Conservation (phyloP, 2,797 vertebrate species). For the Adelosebastes latens region DNA sequence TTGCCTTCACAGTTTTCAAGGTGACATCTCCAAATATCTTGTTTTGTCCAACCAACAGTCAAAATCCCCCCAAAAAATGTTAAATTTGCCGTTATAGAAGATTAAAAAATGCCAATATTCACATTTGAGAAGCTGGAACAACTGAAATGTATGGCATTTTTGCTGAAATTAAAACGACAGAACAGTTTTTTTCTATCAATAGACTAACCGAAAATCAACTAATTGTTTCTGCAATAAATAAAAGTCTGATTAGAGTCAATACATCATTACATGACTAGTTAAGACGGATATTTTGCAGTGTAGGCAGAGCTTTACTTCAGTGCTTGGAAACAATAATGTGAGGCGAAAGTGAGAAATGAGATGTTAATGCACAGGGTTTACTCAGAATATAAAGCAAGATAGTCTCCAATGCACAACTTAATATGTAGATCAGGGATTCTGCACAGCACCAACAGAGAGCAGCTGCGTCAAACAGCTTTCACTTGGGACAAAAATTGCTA, state of each 20-base stretch:
- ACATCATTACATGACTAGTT: conserved; percentile 5
- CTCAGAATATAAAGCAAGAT: conserved; percentile 18
- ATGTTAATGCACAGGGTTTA: conserved; percentile 23
- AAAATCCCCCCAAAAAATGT: neutral
- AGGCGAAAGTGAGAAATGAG: neutral
- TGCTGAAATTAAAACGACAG: neutral
- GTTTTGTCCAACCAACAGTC: neutral
- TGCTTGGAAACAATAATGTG: neutral
- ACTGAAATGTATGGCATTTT: neutral
- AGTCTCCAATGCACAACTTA: conserved; percentile 28
- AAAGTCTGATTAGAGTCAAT: neutral
- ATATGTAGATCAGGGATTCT: conserved; percentile 49
- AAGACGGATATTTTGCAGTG: neutral
- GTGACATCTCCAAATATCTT: neutral
- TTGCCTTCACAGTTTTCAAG: neutral
- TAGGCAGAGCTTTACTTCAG: neutral
- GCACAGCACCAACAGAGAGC: conserved; percentile 30
- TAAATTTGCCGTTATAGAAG: neutral
- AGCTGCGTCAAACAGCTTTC: conserved; percentile 52
- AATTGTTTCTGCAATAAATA: neutral
- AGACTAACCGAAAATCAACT: neutral
- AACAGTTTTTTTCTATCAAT: neutral
- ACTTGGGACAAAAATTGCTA: conserved; percentile 28
- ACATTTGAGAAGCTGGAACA: neutral
- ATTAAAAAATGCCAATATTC: neutral